Evolutionary conservation across 2,797 vertebrate species (phyloP).

Genomic region (Paedocypris micromegethes): DNA sequence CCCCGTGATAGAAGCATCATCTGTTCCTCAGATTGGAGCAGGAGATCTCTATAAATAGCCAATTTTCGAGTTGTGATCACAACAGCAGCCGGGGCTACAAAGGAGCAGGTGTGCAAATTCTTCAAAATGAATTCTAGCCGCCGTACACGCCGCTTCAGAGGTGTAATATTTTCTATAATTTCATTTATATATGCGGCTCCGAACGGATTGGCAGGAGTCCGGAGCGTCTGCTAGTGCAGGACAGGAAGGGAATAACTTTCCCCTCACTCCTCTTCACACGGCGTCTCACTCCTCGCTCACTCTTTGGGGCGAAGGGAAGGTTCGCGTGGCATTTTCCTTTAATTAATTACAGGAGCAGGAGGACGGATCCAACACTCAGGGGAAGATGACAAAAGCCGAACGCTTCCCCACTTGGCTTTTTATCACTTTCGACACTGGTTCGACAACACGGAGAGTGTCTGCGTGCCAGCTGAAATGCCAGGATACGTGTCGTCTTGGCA

Average conservation of each 20-base stretch:
- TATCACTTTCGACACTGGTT: slow-evolving; percentile 26
- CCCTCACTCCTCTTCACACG: not conserved
- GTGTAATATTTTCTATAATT: slow-evolving; percentile 45
- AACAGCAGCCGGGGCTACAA: slow-evolving; percentile 41
- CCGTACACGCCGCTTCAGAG: slow-evolving; percentile 29
- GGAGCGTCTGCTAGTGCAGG: slow-evolving; percentile 10
- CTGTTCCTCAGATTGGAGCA: slow-evolving; percentile 42
- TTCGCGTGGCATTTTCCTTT: slow-evolving; percentile 19
- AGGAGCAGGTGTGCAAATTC: slow-evolving; percentile 48
- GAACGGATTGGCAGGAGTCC: slow-evolving; percentile 41
- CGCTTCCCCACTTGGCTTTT: slow-evolving; percentile 23
- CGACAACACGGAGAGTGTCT: slow-evolving; percentile 25
- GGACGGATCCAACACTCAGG: slow-evolving; percentile 16
- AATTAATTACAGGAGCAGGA: slow-evolving; percentile 28
- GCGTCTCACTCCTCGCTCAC: not conserved
- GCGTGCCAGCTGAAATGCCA: slow-evolving; percentile 31
- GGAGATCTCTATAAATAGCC: slow-evolving; percentile 46
- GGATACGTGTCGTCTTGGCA: slow-evolving; percentile 33
- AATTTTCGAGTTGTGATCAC: slow-evolving; percentile 42
- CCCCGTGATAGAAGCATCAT: slow-evolving; percentile 46
- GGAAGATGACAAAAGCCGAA: slow-evolving; percentile 25
- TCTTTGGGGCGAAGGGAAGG: not conserved
- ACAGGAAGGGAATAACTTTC: slow-evolving; percentile 26
- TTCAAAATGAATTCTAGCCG: slow-evolving; percentile 44
- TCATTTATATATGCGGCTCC: slow-evolving; percentile 46